Percentiles rank a stretch among this genome's conserved stretches.
These are phyloP conservation scores for Gymnosoma rotundatum DNA, from an alignment of 2,888 invertebrate species.

Conservation along the genomic window DNA sequence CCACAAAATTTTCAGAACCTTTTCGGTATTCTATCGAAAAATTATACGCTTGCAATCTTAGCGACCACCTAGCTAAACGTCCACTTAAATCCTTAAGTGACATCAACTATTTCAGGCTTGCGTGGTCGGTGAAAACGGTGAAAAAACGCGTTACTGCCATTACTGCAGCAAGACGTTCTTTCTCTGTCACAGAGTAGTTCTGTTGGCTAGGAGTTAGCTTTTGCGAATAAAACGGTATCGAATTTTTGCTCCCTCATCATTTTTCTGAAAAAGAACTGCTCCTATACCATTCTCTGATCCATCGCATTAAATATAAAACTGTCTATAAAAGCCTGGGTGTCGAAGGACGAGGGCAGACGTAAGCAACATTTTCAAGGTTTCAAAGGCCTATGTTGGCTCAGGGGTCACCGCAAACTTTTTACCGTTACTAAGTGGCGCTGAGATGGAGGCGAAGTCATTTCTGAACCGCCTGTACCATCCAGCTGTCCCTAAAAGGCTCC, in stretches of 20 bases:
- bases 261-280: neutral
- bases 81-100: conserved; percentile 19
- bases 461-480: conserved; percentile 11
- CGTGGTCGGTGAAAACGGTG: neutral
- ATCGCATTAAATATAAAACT: too few species aligned
- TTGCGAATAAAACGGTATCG: conserved; percentile 4
- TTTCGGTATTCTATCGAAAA: conserved; percentile 25
- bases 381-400: too few species aligned
- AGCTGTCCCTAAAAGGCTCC: neutral
- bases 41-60: conserved; percentile 15
- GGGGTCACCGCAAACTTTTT: too few species aligned
- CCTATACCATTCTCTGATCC: too few species aligned
- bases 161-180: neutral
- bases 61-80: conserved; percentile 22
- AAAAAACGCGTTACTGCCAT: neutral
- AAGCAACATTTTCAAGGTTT: too few species aligned
- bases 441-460: conserved; percentile 3
- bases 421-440: neutral
- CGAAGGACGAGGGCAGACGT: too few species aligned
- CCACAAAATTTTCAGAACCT: conserved; percentile 22
- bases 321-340: too few species aligned
- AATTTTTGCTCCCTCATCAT: neutral
- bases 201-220: neutral
- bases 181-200: neutral
- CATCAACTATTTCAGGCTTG: conserved; percentile 29